Base-by-base conservation (phyloP, 2,888 invertebrate genomes). In the Erebia epiphron region DNA sequence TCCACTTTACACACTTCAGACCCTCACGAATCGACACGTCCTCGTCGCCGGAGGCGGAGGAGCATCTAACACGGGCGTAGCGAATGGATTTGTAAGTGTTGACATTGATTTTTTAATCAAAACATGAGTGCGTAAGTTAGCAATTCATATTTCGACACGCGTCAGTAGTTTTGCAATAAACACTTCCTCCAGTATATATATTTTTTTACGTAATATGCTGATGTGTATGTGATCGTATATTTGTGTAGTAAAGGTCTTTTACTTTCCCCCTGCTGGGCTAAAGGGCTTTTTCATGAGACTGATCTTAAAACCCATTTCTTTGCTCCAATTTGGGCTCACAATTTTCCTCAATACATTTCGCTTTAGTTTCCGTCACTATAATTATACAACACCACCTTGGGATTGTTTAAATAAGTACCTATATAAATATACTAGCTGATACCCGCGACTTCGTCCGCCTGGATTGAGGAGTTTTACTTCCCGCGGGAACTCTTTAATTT, bases 41-140 rank as follows among this genome's bases (percentile, higher is more conserved):
- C 93, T 99, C 74, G 98, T 99, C 63, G 99, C 98, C 75, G 99
- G 99, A 68, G 99, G 99, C 68, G 99, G 99, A 73, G 99, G 99
- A 70, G 97, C 98, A 52, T 97, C 99, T 16, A 99, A 98, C 89
- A 99, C 99, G 61, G 99, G 99, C 68, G 98, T 99, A 69, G 97
- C 97, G 52, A 99, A 99, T 95, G 98, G 98, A 87, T 98, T 99
- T 93, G 99, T 98, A 94, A 96, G 97, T 95, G 79, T 77, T 68
- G 35, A 64, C 43, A 62, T 46, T 67, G 21, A 10, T 21, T 49
- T 64, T 21, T 16, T 35, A 13, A 41, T 54, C 46, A 57, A 73
- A 74, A 74, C 73, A 70, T 67, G 67, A 49, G 63, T 63, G 57
- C 46, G 61, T 56, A 71, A 60, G 41, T 60, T 41, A 49, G 57